Evolutionary conservation across 2,888 invertebrate species (phyloP).

Genomic region (Cheilosia scutellata): DNA sequence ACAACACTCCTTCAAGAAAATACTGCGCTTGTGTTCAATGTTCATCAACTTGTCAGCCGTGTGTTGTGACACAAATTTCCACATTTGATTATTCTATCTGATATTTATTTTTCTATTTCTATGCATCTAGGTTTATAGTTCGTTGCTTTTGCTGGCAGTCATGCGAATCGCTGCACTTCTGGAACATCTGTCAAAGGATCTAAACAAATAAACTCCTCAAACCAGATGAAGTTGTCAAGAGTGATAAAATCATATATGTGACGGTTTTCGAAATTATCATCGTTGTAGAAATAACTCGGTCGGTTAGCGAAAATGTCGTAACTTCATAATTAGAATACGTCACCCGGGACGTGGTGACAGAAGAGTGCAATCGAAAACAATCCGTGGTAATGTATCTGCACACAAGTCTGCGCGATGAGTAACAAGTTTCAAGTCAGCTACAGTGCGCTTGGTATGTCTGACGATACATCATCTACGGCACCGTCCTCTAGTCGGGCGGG

Average conservation of each 20-base stretch:
- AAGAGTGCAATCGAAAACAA: conserved; percentile 12
- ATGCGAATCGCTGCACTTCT: conserved; percentile 40
- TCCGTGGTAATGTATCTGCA: conserved; percentile 53
- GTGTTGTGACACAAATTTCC: conserved; percentile 43
- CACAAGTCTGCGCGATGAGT: conserved; percentile 80
- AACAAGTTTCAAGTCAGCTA: conserved; percentile 84
- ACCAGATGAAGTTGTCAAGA: background rate
- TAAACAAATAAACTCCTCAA: background rate
- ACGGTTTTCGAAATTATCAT: background rate
- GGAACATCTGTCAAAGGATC: conserved; percentile 36
- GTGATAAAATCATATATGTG: background rate
- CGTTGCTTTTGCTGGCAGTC: conserved; percentile 45
- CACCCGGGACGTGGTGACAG: conserved; percentile 48
- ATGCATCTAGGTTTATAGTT: conserved; percentile 60
- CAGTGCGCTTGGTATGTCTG: conserved; percentile 84
- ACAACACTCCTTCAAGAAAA: conserved; percentile 50
- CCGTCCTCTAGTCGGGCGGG: conserved; percentile 79
- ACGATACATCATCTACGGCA: conserved; percentile 83
- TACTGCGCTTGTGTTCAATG: conserved; percentile 25
- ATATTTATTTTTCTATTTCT: conserved; percentile 55
- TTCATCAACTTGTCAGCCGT: conserved; percentile 16
- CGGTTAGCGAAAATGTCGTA: conserved; percentile 41
- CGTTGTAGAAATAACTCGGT: conserved; percentile 4
- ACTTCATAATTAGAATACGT: conserved; percentile 8
- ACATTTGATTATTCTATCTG: conserved; percentile 58